Percentiles rank a stretch among this genome's conserved stretches.
Conservation (phyloP, 2,888 invertebrate species). For the Clanis bilineata region DNA sequence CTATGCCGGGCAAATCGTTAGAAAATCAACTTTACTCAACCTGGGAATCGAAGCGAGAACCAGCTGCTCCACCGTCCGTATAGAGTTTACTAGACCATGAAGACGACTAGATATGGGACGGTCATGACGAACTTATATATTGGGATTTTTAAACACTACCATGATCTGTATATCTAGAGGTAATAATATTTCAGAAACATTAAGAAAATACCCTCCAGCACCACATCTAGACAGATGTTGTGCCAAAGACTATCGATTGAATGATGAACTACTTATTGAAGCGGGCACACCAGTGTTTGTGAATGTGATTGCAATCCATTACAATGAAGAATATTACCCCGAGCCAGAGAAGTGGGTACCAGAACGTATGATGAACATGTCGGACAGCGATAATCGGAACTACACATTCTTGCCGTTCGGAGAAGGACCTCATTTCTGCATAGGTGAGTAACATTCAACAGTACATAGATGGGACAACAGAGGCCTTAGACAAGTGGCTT, state of each 20-base stretch:
- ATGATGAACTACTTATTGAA: conserved; percentile 52
- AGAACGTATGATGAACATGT: conserved; percentile 46
- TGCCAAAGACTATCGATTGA: conserved; percentile 45
- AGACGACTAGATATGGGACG: too few relatives aligned
- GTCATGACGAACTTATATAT: too few relatives aligned
- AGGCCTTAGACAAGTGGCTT: too few relatives aligned
- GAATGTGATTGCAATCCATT: conserved; percentile 56
- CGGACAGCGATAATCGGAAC: conserved; percentile 53
- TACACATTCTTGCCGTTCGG: conserved; percentile 63
- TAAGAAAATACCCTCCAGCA: conserved; percentile 56
- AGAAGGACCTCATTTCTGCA: conserved; percentile 62
- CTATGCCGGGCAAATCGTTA: too few relatives aligned
- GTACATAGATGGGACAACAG: too few relatives aligned
- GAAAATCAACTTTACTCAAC: too few relatives aligned
- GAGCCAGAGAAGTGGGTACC: conserved; percentile 60
- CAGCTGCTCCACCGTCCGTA: too few relatives aligned
- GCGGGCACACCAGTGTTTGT: conserved; percentile 55
- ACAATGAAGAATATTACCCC: conserved; percentile 50
- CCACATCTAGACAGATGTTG: conserved; percentile 57
- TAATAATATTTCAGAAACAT: conserved; percentile 49
- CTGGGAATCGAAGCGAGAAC: too few relatives aligned
- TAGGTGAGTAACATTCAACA: conserved; percentile 38
- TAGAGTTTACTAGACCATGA: too few relatives aligned
- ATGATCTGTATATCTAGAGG: background rate
- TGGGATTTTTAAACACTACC: too few relatives aligned